These are phyloP conservation scores for Ellobius talpinus DNA, from an alignment of 2,113 vertebrate genomes.

Conservation along the genomic window DNA sequence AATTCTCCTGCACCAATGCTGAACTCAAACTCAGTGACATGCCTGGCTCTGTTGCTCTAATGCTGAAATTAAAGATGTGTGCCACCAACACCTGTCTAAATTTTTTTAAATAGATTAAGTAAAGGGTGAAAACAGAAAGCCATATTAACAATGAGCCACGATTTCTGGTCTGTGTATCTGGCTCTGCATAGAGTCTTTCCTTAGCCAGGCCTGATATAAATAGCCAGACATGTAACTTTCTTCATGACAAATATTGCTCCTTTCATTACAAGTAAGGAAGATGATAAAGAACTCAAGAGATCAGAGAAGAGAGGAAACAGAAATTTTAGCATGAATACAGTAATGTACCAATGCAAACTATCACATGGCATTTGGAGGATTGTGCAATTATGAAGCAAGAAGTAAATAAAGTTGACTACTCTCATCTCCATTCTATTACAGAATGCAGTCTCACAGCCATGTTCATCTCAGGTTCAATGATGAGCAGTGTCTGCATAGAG, in stretches of 20 bases:
- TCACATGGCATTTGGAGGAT: too few relatives aligned
- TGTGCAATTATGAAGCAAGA: background rate
- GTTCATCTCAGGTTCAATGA: background rate
- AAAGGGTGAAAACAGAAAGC: background rate
- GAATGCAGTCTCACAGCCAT: background rate
- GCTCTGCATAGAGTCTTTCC: fast-evolving
- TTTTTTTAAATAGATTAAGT: background rate
- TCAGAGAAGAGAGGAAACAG: background rate
- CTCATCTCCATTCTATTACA: background rate
- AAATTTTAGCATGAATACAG: background rate
- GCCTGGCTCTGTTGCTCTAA: background rate
- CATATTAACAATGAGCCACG: background rate
- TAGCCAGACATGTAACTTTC: background rate
- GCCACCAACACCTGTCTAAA: background rate
- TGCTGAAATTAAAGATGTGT: background rate
- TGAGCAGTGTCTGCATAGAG: background rate
- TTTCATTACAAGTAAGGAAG: background rate
- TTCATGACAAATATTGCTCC: background rate
- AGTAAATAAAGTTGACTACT: too few relatives aligned
- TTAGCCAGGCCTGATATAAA: background rate
- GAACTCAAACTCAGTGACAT: too few relatives aligned
- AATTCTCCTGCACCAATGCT: background rate
- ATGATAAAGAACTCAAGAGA: background rate
- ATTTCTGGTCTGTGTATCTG: background rate
- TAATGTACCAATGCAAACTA: background rate